A percentile compares a stretch with the other conserved stretches of the same genome.
These are phyloP conservation scores for Elegia similella DNA, from an alignment of 2,888 invertebrate species.

Conservation along the genomic window DNA sequence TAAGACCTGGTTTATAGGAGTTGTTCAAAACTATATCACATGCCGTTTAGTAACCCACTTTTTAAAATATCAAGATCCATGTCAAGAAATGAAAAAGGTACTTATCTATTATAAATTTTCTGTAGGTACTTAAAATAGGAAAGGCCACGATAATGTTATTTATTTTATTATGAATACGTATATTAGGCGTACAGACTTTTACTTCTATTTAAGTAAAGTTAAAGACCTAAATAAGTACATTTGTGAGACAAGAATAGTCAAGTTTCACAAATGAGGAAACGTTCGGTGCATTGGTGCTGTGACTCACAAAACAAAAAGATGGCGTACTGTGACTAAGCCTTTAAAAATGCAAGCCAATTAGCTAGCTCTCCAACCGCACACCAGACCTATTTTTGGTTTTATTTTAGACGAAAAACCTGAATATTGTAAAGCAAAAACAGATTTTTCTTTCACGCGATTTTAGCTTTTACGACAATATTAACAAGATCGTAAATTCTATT, in stretches of 20 bases:
- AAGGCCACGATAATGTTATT: too few species aligned
- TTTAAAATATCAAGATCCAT: not conserved
- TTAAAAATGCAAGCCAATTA: slow-evolving; percentile 74
- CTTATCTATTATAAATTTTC: not conserved
- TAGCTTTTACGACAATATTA: not conserved
- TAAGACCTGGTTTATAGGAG: slow-evolving; percentile 19
- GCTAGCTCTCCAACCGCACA: slow-evolving; percentile 40
- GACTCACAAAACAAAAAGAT: slow-evolving; percentile 66
- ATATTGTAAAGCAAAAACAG: not conserved
- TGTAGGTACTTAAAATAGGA: too few species aligned
- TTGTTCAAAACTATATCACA: slow-evolving; percentile 17
- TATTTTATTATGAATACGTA: too few species aligned
- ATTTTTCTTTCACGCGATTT: not conserved
- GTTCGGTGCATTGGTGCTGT: slow-evolving; percentile 44
- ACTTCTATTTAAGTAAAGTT: too few species aligned
- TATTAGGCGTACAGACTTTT: too few species aligned
- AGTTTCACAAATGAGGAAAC: slow-evolving; percentile 52
- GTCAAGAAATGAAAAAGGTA: not conserved
- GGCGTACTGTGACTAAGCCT: slow-evolving; percentile 66
- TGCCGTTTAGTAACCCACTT: not conserved
- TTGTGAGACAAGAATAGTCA: slow-evolving; percentile 18
- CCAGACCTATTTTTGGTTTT: slow-evolving; percentile 40
- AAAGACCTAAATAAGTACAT: too few species aligned
- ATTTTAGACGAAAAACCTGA: slow-evolving; percentile 23
- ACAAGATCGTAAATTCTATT: not conserved